Evolutionary conservation across 2,797 vertebrate genomes (phyloP).

Genomic region (Sandelia bainsii): DNA sequence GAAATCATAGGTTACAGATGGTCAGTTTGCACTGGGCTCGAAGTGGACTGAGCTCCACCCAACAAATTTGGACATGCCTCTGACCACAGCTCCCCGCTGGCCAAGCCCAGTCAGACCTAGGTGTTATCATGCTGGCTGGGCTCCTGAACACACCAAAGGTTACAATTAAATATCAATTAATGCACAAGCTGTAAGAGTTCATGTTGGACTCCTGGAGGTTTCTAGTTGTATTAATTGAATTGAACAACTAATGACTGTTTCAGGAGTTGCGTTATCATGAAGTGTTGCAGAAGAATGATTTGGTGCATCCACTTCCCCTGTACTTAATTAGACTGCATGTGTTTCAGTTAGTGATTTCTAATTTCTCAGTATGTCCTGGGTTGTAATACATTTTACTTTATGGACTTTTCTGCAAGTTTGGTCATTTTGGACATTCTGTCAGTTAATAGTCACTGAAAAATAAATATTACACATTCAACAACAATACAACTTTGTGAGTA

Average conservation of each 20-base stretch:
- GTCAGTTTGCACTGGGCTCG: slow-evolving; percentile 55
- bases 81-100: slow-evolving; percentile 47
- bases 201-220: not conserved
- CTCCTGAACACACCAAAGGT: slow-evolving; percentile 31
- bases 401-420: not conserved
- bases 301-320: not conserved
- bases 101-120: slow-evolving; percentile 13
- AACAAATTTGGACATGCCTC: slow-evolving; percentile 56
- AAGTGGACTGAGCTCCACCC: slow-evolving; percentile 53
- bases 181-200: not conserved
- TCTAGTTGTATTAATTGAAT: not conserved
- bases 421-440: not conserved
- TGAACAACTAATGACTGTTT: not conserved
- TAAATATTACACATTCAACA: not conserved
- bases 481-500: not conserved
- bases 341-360: slow-evolving; percentile 2
- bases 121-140: slow-evolving; percentile 16
- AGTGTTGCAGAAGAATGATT: not conserved
- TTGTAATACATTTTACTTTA: too few relatives aligned
- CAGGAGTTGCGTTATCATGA: not conserved
- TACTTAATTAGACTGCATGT: not conserved
- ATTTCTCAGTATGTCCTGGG: not conserved
- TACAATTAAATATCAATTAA: slow-evolving; percentile 26
- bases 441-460: not conserved
- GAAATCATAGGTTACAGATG: slow-evolving; percentile 74